Evolutionary conservation across 2,888 invertebrate genomes (phyloP).

Genomic region (Morpho deidamia): DNA sequence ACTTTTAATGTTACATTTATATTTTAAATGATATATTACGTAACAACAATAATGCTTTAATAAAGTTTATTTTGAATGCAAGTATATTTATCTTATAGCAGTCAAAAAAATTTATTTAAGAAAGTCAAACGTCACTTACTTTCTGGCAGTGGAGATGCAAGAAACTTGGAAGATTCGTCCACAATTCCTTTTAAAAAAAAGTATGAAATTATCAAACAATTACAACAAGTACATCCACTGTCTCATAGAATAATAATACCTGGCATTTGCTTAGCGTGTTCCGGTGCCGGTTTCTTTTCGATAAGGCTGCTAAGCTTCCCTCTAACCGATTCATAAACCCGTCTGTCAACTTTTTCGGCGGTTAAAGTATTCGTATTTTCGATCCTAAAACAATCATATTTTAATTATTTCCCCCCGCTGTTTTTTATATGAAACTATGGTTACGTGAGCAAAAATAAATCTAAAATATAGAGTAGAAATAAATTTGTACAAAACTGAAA

Average conservation of each 20-base stretch:
- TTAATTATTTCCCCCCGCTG: neutral
- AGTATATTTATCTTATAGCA: too few species aligned
- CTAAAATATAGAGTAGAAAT: too few species aligned
- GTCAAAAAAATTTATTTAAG: too few species aligned
- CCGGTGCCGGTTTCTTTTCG: conserved; percentile 34
- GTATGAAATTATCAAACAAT: neutral
- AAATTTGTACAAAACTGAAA: too few species aligned
- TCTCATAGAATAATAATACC: conserved; percentile 30
- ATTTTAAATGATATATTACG: neutral
- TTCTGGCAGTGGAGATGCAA: conserved; percentile 45
- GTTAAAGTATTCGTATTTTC: conserved; percentile 33
- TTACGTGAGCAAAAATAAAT: too few species aligned
- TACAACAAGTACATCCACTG: neutral
- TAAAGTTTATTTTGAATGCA: too few species aligned
- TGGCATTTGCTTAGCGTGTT: conserved; percentile 37
- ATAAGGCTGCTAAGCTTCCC: conserved; percentile 39
- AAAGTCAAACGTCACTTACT: conserved; percentile 34
- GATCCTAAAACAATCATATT: conserved; percentile 35
- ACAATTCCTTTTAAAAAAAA: conserved; percentile 38
- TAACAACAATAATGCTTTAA: too few species aligned
- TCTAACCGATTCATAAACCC: conserved; percentile 38
- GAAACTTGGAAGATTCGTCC: conserved; percentile 48
- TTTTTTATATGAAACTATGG: neutral
- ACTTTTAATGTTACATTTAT: neutral
- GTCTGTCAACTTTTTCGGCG: conserved; percentile 44